A percentile compares a stretch with the other conserved stretches of the same genome.
Conservation (phyloP, 2,888 invertebrate genomes). For the Nephrotoma guestfalica region DNA sequence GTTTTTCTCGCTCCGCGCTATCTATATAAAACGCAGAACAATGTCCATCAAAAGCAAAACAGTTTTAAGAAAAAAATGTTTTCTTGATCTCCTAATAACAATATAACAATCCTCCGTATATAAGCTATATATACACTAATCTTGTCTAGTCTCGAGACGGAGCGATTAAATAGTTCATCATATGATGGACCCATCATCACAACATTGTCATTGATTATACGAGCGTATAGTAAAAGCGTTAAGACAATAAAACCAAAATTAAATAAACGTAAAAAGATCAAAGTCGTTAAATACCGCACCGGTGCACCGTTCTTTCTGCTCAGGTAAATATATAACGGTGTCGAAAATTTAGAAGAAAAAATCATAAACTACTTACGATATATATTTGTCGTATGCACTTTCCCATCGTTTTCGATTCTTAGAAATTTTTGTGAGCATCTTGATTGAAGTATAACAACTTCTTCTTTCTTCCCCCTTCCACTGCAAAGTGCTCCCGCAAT, state of each 20-base stretch:
- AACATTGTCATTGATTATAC: not conserved
- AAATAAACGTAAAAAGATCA: not conserved
- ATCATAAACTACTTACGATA: not conserved
- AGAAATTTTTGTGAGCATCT: not conserved
- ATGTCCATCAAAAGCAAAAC: not conserved
- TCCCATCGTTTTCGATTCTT: not conserved
- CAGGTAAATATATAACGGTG: not conserved
- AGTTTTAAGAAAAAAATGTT: not conserved
- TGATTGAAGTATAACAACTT: not conserved
- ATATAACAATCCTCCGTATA: not conserved
- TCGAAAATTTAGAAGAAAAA: not conserved
- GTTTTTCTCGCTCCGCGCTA: not conserved
- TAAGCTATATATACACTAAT: not conserved
- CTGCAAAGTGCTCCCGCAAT: not conserved
- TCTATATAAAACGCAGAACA: not conserved
- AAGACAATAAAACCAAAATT: not conserved
- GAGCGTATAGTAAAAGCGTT: not conserved
- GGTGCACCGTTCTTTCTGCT: not conserved
- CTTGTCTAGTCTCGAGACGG: not conserved
- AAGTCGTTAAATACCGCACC: not conserved
- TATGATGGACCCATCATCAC: not conserved
- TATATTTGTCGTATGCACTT: not conserved
- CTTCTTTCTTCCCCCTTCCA: not conserved
- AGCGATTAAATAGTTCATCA: not conserved
- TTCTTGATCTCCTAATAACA: not conserved